Base-by-base conservation (phyloP, 1,140 invertebrate genomes). In the Brachionus plicatilis region DNA sequence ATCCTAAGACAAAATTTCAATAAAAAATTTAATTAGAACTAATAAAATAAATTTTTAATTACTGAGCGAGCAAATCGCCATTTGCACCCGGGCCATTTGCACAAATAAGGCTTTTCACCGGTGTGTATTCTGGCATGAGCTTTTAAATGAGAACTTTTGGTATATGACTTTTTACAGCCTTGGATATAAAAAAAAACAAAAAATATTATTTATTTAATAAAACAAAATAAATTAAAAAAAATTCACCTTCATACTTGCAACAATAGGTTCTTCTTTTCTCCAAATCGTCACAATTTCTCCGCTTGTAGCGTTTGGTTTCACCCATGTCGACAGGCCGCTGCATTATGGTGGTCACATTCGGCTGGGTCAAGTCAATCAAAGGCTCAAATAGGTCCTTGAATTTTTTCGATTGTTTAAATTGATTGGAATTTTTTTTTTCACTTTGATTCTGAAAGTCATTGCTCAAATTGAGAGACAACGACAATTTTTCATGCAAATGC, bases 81-180 rank as follows among this genome's bases (percentile, higher is more conserved):
- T 0, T 93, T 93, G 87, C 96, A 97, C 85, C 94, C 95, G 82
- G 94, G 92, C 93, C 93, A 94, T 24, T 89, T 91, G 87, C 96
- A 97, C 56, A 93, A 92, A 89, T 95, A 97, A 0, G 94, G 94
- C 47, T 90, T 92, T 88, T 93, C 90, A 12, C 89, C 91, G 5
- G 91, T 92, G 86, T 92, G 91, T 3, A 91, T 92, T 24, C 91
- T 86, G 29, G 92, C 87, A 87, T 94, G 93, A 4, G 93, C 92
- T 86, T 93, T 93, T 72, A 94, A 89, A 88, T 94, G 93, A 1
- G 93, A 93, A 83, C 92, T 93, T 87, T 94, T 94, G 4, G 92
- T 93, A 88, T 93, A 94, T 1, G 92, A 92, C 88, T 94, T 94
- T 41, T 88, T 90, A 87, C 93, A 94, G 12, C 92, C 92, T 80